phyloP scores from a whole-genome alignment of 1,140 invertebrate genomes.

The Zelostemma sp. region DNA sequence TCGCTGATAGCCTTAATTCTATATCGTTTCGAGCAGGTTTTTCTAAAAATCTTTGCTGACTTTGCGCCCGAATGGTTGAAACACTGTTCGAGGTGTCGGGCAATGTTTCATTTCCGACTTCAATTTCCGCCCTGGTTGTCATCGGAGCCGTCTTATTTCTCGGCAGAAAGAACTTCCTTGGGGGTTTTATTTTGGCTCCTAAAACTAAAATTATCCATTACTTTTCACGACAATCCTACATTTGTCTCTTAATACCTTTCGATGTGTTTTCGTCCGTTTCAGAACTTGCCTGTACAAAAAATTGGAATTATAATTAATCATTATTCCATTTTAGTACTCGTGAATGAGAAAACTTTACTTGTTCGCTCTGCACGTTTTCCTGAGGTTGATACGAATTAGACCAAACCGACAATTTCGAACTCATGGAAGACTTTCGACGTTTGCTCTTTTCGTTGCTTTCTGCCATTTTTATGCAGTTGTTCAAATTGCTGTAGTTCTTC shows the following conservation, averaged over 20 bases:
- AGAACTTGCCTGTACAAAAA: constrained; percentile 30
- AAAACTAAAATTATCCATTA: not conserved
- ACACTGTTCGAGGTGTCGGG: not conserved
- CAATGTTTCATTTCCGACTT: constrained; percentile 6
- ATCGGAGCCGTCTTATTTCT: constrained; percentile 39
- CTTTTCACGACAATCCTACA: not conserved
- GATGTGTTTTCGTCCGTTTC: constrained; percentile 20
- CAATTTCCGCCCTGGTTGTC: not conserved
- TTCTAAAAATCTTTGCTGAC: constrained; percentile 25
- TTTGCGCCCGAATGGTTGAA: constrained; percentile 13
- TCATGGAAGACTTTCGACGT: constrained; percentile 46
- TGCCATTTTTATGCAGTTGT: constrained; percentile 53
- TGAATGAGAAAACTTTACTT: constrained; percentile 21
- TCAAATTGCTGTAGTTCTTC: constrained; percentile 58
- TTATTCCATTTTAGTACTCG: too few relatives aligned
- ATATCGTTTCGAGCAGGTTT: constrained; percentile 9
- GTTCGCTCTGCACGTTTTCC: constrained; percentile 26
- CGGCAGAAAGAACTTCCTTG: constrained; percentile 34
- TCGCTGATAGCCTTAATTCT: not conserved
- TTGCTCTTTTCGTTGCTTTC: constrained; percentile 37
- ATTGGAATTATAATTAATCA: not conserved
- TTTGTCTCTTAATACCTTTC: constrained; percentile 24
- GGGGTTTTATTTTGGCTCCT: constrained; percentile 19
- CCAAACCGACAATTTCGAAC: constrained; percentile 35
- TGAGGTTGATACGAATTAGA: constrained; percentile 24